Evolutionary conservation across 1,140 invertebrate genomes (phyloP).

Genomic region (Drosophila burlai): DNA sequence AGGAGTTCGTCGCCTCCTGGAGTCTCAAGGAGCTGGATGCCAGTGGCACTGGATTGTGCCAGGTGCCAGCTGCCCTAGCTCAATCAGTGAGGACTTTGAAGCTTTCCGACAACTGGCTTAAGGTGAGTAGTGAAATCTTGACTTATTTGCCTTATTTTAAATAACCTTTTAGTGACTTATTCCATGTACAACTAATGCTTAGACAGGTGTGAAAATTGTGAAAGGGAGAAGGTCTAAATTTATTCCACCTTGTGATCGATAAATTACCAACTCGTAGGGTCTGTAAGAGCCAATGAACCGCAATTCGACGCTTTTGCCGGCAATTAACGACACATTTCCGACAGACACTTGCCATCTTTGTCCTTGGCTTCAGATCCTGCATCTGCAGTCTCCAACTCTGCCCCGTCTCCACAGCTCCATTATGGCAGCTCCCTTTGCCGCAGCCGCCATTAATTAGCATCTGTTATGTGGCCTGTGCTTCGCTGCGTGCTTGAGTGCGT

Average conservation of each 20-base stretch:
- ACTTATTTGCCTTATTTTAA: no score
- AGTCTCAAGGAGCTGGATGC: conserved; percentile 87
- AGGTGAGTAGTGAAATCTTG: conserved; percentile 58
- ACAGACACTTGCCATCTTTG: conserved; percentile 54
- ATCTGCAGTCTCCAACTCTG: conserved; percentile 22
- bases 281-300: conserved; percentile 68
- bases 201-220: background rate
- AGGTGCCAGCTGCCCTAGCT: conserved; percentile 93
- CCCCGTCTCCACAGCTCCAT: conserved; percentile 15
- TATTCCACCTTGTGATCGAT: conserved; percentile 40
- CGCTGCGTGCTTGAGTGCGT: conserved; percentile 67
- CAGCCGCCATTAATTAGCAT: conserved; percentile 76
- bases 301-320: conserved; percentile 75
- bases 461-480: conserved; percentile 61
- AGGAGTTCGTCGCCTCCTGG: conserved; percentile 84
- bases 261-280: conserved; percentile 51
- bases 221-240: background rate
- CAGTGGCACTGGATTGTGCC: conserved; percentile 91
- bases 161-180: background rate
- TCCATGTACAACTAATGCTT: background rate
- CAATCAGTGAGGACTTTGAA: conserved; percentile 92
- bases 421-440: conserved; percentile 38
- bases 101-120: conserved; percentile 89
- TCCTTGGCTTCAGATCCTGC: conserved; percentile 32
- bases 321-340: conserved; percentile 77